These are phyloP conservation scores for Homarus americanus DNA, from an alignment of 1,140 invertebrate genomes.

Conservation along the genomic window DNA sequence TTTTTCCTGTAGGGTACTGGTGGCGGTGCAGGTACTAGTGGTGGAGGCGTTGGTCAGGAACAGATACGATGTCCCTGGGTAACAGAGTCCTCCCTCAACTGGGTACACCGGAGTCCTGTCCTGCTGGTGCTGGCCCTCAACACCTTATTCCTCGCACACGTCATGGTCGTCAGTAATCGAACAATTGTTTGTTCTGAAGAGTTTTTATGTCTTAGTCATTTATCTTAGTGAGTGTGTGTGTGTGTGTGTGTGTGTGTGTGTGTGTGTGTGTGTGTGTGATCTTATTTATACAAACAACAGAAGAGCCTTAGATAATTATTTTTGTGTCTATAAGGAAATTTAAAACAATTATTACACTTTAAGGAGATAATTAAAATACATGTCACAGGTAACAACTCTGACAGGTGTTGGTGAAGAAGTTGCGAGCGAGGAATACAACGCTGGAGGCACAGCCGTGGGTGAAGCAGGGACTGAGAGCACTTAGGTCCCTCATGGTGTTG, in stretches of 20 bases:
- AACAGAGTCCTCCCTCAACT: slow-evolving; percentile 29
- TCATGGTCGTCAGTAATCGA: slow-evolving; percentile 16
- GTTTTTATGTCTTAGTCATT: no score
- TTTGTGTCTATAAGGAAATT: no score
- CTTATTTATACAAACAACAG: no score
- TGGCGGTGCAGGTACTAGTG: not conserved
- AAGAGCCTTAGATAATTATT: no score
- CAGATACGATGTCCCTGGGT: slow-evolving; percentile 58
- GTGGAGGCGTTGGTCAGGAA: no score
- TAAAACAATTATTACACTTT: no score
- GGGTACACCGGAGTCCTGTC: slow-evolving; percentile 32
- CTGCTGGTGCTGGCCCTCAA: slow-evolving; percentile 17
- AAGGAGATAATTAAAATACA: no score
- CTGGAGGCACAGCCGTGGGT: slow-evolving; percentile 28
- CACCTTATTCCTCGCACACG: slow-evolving; percentile 44
- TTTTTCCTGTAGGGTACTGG: not conserved
- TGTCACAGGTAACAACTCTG: no score
- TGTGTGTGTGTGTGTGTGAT: no score
- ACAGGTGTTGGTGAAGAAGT: slow-evolving; percentile 50
- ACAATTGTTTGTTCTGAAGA: no score
- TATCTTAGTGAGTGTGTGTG: no score
- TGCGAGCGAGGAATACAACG: slow-evolving; percentile 20
- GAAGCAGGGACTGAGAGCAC: slow-evolving; percentile 5
- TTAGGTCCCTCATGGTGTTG: slow-evolving; percentile 30
- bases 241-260: no score